Percentiles rank a stretch among this genome's conserved stretches.
phyloP scores from a whole-genome alignment of 2,888 invertebrate genomes.

The Lapara coniferarum region DNA sequence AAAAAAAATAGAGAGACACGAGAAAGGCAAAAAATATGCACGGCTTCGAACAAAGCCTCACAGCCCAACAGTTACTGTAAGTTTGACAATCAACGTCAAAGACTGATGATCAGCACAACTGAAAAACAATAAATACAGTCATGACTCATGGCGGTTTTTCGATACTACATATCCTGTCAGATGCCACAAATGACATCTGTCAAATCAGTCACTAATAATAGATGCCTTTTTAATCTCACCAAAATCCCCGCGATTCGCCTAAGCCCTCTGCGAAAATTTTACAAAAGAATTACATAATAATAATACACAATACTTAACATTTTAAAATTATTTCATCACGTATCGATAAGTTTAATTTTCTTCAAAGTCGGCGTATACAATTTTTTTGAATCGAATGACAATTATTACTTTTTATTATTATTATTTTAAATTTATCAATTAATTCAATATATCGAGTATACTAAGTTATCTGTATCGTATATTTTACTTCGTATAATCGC shows the following conservation, averaged over 20 bases:
- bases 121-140: too few species aligned
- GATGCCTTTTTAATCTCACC: background rate
- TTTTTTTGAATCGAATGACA: constrained; percentile 61
- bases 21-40: background rate
- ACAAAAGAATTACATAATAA: constrained; percentile 40
- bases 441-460: constrained; percentile 36
- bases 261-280: constrained; percentile 24
- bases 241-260: constrained; percentile 35
- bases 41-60: background rate
- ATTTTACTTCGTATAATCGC: constrained; percentile 61
- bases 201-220: background rate
- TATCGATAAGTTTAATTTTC: constrained; percentile 31
- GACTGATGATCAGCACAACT: too few species aligned
- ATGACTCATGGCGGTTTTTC: too few species aligned
- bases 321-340: constrained; percentile 40
- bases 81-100: background rate
- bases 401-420: constrained; percentile 39
- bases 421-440: constrained; percentile 35
- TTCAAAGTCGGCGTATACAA: constrained; percentile 62
- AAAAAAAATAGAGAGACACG: background rate
- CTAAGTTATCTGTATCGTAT: constrained; percentile 58
- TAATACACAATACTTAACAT: constrained; percentile 26
- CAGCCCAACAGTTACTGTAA: background rate
- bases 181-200: background rate
- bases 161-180: background rate